Base-by-base conservation (phyloP, 2,797 vertebrate genomes). In the Lindbergichthys nudifrons region DNA sequence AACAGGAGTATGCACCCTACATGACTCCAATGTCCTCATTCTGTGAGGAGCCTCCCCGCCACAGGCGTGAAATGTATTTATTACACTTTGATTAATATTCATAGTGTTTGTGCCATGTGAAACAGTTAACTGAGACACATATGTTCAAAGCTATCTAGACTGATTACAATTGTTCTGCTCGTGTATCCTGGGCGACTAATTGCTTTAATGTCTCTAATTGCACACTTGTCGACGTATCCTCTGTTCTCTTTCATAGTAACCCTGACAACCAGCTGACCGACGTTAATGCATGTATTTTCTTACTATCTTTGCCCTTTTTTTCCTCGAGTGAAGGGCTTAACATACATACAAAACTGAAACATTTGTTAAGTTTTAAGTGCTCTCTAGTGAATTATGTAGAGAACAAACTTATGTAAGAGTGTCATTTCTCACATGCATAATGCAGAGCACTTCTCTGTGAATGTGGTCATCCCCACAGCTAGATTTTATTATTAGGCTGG, bases 201-300 rank as follows among this genome's bases (percentile, higher is more conserved):
- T 87, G 79, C 53, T 64, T 47, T 68, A 82, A 83, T 68, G 75
- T 69, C 42, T 81, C 62, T 81, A 89, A 81, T 87, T 77, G 71
- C 58, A 77, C 73, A 69, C 54, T 83, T 45, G 76, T 67, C 10
- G 2, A 83, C 77, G 65, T 58, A 81, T 78, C 64, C 41, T 64
- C 16, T 36, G n/a, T 73, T 81, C 56, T 76, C 70, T 42, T 23
- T 59, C 45, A 41, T 36, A 51, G 65, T 64, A 52, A 82, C 72
- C 82, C 68, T 63, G 77, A 75, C 61, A 58, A 66, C 19, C 56
- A 62, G 60, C 53, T 53, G 43, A 64, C 45, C 57, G 46, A 68
- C 50, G 42, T 23, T 58, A 57, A 11, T 60, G 15, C 9, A 2
- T 7, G 43, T 46, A 9, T 10, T 6, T 18, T 61, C 43, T 23